Percentiles rank a stretch among this genome's conserved stretches.
These are phyloP conservation scores for Hesperophylax magnus DNA, from an alignment of 1,140 invertebrate genomes.

Conservation along the genomic window DNA sequence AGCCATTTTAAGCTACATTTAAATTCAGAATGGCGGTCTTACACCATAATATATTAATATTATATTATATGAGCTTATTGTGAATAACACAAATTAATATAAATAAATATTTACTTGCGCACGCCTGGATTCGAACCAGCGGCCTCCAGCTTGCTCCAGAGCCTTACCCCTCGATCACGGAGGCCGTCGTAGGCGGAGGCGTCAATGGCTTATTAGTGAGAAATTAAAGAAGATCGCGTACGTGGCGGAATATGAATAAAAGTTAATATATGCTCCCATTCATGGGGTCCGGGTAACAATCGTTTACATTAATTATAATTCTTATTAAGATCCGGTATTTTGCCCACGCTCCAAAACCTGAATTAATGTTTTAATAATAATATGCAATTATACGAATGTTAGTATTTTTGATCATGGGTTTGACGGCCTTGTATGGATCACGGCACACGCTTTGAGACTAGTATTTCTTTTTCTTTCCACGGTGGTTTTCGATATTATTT, in stretches of 20 bases:
- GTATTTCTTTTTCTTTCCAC: not conserved
- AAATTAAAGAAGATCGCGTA: slow-evolving; percentile 1
- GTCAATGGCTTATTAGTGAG: not conserved
- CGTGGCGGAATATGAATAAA: not conserved
- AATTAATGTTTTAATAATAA: slow-evolving; percentile 5
- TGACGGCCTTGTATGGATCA: not conserved
- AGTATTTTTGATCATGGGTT: slow-evolving; percentile 3
- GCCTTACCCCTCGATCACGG: too few relatives aligned
- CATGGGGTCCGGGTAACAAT: slow-evolving; percentile 11
- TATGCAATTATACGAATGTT: slow-evolving; percentile 23
- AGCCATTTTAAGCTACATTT: too few relatives aligned
- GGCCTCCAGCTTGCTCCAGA: too few relatives aligned
- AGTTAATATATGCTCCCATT: not conserved
- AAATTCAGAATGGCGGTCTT: too few relatives aligned
- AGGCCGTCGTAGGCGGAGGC: too few relatives aligned
- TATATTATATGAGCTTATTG: too few relatives aligned
- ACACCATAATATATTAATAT: too few relatives aligned
- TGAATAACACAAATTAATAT: too few relatives aligned
- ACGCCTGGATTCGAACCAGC: too few relatives aligned
- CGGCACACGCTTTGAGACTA: slow-evolving; percentile 5
- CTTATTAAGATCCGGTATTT: slow-evolving; percentile 28
- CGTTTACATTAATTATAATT: slow-evolving; percentile 19
- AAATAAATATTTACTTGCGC: too few relatives aligned
- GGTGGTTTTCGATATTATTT: not conserved
- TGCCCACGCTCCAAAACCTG: slow-evolving; percentile 19